Base-by-base conservation (phyloP, 2,888 invertebrate species). In the Pardosa pseudoannulata region DNA sequence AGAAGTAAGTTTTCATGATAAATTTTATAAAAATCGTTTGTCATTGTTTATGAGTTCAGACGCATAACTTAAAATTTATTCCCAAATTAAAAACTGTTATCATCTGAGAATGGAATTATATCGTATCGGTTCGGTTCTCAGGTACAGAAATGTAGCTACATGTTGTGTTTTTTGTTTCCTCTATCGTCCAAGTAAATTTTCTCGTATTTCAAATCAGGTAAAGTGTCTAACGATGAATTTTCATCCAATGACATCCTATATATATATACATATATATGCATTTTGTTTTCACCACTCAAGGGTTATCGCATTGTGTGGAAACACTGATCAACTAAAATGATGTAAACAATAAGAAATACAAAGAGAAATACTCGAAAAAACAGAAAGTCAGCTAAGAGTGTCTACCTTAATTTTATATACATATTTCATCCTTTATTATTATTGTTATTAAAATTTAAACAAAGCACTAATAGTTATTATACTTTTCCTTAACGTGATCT, bases 111-210 rank as follows among this genome's bases (percentile, higher is more conserved):
- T n/a, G n/a, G n/a, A n/a, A n/a, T n/a, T n/a, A n/a, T n/a, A n/a
- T n/a, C n/a, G n/a, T 9, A 36, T 36, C 36, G 6, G 9, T 31
- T 76, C 67, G 71, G 78, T 72, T 73, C 83, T 85, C 78, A 78
- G 73, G 83, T 85, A 78, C 83, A 85, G 83, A 72, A 65, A 41
- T 23, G 23, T 64, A 74, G 32, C n/a, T 32, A 62, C 19, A 56
- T 64, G 64, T 74, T 74, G 73, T 56, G 36, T 74, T 39, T n/a
- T n/a, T 64, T 62, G 27, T 64, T 64, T 64, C 62, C 16, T 46
- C 23, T 23, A 19, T 23, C 56, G 56, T 56, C 56, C 56, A 56
- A n/a, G 5, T 56, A 56, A 23, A 23, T 56, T 56, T 56, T 23
- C 23, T 56, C 56, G 56, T 56, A 23, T 56, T 36, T 36, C n/a